Conservation (phyloP, 2,113 vertebrate genomes). For the Leucopsar rothschildi region DNA sequence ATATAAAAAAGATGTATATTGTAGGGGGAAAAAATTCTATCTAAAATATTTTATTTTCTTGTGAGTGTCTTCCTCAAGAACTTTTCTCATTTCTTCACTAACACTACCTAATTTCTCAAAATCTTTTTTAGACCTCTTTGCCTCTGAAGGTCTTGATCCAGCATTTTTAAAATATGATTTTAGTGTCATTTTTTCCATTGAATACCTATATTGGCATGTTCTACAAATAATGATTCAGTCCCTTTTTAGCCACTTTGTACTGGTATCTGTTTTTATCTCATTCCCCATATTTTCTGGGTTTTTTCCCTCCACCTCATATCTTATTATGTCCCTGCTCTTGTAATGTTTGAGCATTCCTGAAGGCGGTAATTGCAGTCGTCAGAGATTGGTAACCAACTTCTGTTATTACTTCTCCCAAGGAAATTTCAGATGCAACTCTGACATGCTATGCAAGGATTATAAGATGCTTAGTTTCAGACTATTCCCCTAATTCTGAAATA, state of each 20-base stretch:
- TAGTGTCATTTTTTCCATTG: neutral
- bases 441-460: neutral
- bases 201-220: neutral
- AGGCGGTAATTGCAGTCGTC: fast-evolving
- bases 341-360: neutral
- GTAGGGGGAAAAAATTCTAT: neutral
- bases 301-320: neutral
- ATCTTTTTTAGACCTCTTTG: neutral
- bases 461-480: neutral
- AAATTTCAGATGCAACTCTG: neutral
- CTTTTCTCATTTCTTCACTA: neutral
- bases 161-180: neutral
- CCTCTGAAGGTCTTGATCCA: neutral
- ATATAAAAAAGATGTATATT: neutral
- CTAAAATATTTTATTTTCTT: neutral
- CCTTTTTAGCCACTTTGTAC: neutral
- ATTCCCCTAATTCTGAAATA: neutral
- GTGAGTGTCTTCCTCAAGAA: neutral
- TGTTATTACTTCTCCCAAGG: neutral
- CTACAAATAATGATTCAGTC: neutral
- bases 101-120: neutral
- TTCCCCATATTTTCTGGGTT: neutral
- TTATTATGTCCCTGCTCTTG: neutral
- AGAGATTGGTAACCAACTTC: neutral
- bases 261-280: neutral